Evolutionary conservation across 2,888 invertebrate species (phyloP).

Genomic region (Minunthozetes semirufus): DNA sequence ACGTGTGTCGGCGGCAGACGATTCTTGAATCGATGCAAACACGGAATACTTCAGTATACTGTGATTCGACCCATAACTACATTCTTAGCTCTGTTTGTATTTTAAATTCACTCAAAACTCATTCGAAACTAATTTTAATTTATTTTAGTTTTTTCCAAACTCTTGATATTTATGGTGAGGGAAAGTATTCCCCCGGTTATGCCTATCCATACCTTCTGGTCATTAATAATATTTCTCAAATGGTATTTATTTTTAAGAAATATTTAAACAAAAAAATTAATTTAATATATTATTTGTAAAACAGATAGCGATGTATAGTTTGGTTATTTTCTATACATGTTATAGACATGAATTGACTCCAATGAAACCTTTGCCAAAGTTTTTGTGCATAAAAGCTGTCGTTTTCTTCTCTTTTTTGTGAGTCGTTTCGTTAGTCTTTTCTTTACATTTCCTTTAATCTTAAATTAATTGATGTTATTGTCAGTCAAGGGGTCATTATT

Average conservation of each 20-base stretch:
- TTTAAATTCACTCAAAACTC: neutral
- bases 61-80: conserved; percentile 84
- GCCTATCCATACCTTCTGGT: conserved; percentile 85
- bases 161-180: conserved; percentile 79
- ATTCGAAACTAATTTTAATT: neutral
- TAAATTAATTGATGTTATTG: no score
- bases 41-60: conserved; percentile 92
- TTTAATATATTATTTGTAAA: conserved; percentile 34
- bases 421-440: conserved; percentile 49
- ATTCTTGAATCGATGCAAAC: conserved; percentile 89
- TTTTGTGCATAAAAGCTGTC: conserved; percentile 92
- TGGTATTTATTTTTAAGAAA: conserved; percentile 53
- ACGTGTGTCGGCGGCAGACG: conserved; percentile 88
- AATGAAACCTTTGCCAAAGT: conserved; percentile 90
- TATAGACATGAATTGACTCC: conserved; percentile 77
- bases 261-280: conserved; percentile 32
- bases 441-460: no score
- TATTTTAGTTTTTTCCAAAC: conserved; percentile 70
- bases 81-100: conserved; percentile 73
- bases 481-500: conserved; percentile 84
- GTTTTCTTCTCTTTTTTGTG: conserved; percentile 98
- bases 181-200: conserved; percentile 72
- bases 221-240: conserved; percentile 84
- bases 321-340: conserved; percentile 86
- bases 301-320: conserved; percentile 77